Percentiles rank a stretch among this genome's conserved stretches.
phyloP scores from a whole-genome alignment of 2,888 invertebrate genomes.

The Subacronicta megacephala region DNA sequence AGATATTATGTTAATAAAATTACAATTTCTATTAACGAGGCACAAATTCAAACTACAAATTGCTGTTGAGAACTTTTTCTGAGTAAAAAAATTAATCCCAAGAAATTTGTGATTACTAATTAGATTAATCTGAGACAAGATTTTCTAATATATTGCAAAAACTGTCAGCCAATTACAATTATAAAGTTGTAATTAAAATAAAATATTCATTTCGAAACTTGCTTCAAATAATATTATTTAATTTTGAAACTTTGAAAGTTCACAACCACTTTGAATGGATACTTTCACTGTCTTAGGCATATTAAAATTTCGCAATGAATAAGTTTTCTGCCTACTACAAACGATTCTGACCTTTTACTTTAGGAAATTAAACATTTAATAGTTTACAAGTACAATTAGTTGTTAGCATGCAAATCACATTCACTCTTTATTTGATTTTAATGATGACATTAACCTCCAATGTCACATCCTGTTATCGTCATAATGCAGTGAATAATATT shows the following conservation, averaged over 20 bases:
- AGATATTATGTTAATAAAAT: too few species aligned
- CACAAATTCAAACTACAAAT: neutral
- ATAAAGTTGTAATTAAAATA: slow-evolving; percentile 9
- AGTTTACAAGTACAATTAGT: too few species aligned
- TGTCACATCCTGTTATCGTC: too few species aligned
- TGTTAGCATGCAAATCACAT: too few species aligned
- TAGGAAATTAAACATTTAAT: too few species aligned
- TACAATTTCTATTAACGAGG: neutral
- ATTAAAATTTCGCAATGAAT: neutral
- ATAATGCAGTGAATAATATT: too few species aligned
- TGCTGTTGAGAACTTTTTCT: neutral
- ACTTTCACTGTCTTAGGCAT: slow-evolving; percentile 2
- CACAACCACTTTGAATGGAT: slow-evolving; percentile 4
- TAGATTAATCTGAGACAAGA: neutral
- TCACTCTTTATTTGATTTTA: too few species aligned
- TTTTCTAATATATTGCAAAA: neutral
- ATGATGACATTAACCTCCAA: too few species aligned
- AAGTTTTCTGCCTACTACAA: neutral
- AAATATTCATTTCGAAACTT: neutral
- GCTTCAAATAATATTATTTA: slow-evolving; percentile 9
- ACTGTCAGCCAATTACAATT: neutral
- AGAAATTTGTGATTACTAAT: neutral
- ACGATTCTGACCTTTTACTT: too few species aligned
- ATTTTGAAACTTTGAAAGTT: slow-evolving; percentile 6
- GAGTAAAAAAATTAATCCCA: too few species aligned